phyloP scores from a whole-genome alignment of 2,888 invertebrate genomes.

The Cerceris ruficornis region DNA sequence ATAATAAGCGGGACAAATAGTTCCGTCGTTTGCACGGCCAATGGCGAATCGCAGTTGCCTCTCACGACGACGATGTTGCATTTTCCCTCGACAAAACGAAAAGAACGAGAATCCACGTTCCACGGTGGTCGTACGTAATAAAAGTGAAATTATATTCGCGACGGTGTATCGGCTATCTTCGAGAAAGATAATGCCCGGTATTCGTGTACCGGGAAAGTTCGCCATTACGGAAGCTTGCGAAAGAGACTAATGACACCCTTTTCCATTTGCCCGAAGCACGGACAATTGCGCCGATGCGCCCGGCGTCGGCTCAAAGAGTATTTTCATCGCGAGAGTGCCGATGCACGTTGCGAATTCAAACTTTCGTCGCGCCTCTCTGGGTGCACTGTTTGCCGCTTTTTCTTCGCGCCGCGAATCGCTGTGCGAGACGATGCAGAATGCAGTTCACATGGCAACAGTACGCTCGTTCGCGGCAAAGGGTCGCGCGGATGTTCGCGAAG shows the following conservation, averaged over 20 bases:
- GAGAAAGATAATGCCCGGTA: neutral
- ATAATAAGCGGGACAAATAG: slow-evolving; percentile 54
- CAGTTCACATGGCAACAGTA: slow-evolving; percentile 25
- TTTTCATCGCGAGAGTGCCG: slow-evolving; percentile 15
- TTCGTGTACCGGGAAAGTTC: neutral
- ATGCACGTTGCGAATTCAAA: slow-evolving; percentile 11
- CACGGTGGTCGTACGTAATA: neutral
- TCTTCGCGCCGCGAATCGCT: neutral
- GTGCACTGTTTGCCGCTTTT: slow-evolving; percentile 11
- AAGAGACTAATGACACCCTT: neutral
- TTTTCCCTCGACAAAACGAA: neutral
- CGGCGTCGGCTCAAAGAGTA: neutral
- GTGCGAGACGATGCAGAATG: slow-evolving; percentile 1
- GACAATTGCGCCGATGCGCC: neutral
- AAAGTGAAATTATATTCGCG: slow-evolving; percentile 25
- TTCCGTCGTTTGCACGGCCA: slow-evolving; percentile 27
- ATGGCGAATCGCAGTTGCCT: slow-evolving; percentile 11
- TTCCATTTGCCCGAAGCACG: neutral
- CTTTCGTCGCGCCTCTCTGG: slow-evolving; percentile 17
- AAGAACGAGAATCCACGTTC: neutral
- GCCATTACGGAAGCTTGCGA: neutral
- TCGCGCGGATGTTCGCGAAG: slow-evolving; percentile 20
- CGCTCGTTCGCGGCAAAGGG: slow-evolving; percentile 19
- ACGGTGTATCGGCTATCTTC: neutral
- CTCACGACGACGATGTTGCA: slow-evolving; percentile 8